Conservation (phyloP, 64 coral and sea anemone species). For the Astreopora myriophthalma region DNA sequence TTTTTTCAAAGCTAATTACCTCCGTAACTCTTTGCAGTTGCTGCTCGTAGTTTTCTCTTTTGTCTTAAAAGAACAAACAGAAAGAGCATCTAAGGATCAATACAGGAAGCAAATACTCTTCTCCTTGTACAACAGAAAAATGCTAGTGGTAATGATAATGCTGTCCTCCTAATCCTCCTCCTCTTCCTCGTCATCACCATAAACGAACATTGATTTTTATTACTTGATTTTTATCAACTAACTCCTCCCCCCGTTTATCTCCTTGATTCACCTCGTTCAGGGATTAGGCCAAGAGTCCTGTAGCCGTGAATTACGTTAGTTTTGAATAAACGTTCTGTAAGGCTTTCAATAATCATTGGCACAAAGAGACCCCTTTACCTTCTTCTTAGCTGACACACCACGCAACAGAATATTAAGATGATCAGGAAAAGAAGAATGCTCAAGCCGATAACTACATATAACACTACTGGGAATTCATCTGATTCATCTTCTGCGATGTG, state of each 20-base stretch:
- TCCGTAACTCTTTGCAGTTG: slow-evolving; percentile 67
- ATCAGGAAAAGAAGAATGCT: slow-evolving; percentile 60
- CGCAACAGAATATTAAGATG: slow-evolving; percentile 82
- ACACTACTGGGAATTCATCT: slow-evolving; percentile 8
- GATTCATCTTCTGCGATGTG: slow-evolving; percentile 6
- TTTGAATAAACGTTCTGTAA: no score
- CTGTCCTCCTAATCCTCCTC: no score
- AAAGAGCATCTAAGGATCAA: neutral
- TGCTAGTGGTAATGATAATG: no score
- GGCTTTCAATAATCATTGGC: neutral
- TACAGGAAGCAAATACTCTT: neutral
- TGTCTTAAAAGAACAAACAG: slow-evolving; percentile 49
- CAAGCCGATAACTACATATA: slow-evolving; percentile 68
- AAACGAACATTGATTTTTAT: no score
- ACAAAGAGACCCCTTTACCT: slow-evolving; percentile 24
- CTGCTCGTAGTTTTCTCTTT: slow-evolving; percentile 62
- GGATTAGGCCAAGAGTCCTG: no score
- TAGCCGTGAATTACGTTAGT: no score
- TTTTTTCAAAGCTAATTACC: neutral
- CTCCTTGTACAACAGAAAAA: no score
- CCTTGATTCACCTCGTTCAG: no score
- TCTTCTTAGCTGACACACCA: slow-evolving; percentile 74
- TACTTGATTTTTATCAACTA: no score
- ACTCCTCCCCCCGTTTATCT: no score
- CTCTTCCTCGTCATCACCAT: no score